Base-by-base conservation (phyloP, 2,888 invertebrate species). In the Tetranychus piercei region DNA sequence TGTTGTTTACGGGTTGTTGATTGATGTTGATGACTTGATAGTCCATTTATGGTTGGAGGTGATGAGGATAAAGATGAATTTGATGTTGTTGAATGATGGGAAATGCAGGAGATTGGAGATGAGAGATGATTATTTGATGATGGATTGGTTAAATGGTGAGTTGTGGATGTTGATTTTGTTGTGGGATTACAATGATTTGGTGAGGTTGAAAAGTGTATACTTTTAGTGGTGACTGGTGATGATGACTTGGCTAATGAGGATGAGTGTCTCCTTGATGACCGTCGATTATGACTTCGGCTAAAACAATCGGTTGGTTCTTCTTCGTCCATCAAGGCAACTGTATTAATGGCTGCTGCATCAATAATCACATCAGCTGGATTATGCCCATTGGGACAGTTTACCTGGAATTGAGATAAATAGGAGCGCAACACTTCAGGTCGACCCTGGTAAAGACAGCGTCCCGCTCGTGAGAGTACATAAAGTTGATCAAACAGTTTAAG, bases 361-460 rank as follows among this genome's bases (percentile, higher is more conserved):
- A 73, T 73, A 18, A 67, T 44, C 15, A 73, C 69, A 69, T 73
- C 73, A 11, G 73, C 73, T 44, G 73, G 73, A 73, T 73, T 73
- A 69, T 73, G 69, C 23, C 69, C 73, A 43, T 73, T 22, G 22
- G 73, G 73, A 44, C 69, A 73, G 11, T 65, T 65, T 22, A 73
- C 23, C 64, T 55, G 34, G 43, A 67, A 73, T 44, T 44, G 23
- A 8, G 20, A 15, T 43, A 73, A 45, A 69, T 73, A 20, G 8
- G 34, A 20, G 43, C 44, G 23, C 22, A 73, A 20, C 6, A 43
- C 22, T 44, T 44, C 22, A 4, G 73, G 73, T 69, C 20, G 9
- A 18, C 69, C 73, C 11, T 43, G 44, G 44, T 67, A 73, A 6
- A 73, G 18, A 69, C 67, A 66, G 22, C 23, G 11, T 18, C 73